phyloP scores from a whole-genome alignment of 2,113 vertebrate genomes.

The Pteruthius melanotis region DNA sequence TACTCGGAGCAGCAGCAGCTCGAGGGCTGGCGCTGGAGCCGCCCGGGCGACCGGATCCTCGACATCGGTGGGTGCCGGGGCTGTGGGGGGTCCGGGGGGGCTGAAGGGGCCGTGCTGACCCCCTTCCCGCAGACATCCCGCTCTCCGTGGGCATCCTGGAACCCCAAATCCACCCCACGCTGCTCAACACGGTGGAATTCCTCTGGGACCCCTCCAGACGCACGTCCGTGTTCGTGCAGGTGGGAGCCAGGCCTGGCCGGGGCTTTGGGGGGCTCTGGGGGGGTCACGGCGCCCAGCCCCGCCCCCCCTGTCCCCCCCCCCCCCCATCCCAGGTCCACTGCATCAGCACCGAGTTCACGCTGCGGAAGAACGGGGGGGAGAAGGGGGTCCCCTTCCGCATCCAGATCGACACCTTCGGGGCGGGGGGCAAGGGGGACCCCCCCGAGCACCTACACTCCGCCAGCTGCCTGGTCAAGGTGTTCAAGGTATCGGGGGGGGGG shows the following conservation, averaged over 20 bases:
- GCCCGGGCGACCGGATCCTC: slow-evolving; percentile 50
- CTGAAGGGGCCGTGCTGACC: background rate
- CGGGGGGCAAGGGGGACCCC: too few species aligned
- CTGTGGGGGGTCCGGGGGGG: too few species aligned
- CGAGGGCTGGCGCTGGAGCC: slow-evolving; percentile 53
- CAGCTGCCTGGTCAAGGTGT: too few species aligned
- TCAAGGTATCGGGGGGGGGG: too few species aligned
- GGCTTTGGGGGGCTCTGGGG: background rate
- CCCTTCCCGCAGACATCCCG: slow-evolving; percentile 46
- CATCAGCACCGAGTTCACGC: too few species aligned
- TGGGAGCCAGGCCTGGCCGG: background rate
- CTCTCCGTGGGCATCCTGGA: slow-evolving; percentile 57
- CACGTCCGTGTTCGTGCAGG: slow-evolving; percentile 62
- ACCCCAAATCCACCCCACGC: slow-evolving; percentile 31
- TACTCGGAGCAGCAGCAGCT: slow-evolving; percentile 62
- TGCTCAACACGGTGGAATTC: slow-evolving; percentile 60
- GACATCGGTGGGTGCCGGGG: slow-evolving; percentile 29
- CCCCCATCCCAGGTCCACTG: too few species aligned
- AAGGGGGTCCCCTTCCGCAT: too few species aligned
- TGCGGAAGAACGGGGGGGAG: too few species aligned
- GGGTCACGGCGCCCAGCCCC: background rate
- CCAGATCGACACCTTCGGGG: too few species aligned
- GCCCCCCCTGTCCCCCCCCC: too few species aligned
- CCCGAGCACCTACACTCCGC: too few species aligned
- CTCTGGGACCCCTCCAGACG: slow-evolving; percentile 50